Evolutionary conservation across 1,140 invertebrate genomes (phyloP), one percentile per base, ranked within the genome.

Genomic region (Zaprionus inermis): DNA sequence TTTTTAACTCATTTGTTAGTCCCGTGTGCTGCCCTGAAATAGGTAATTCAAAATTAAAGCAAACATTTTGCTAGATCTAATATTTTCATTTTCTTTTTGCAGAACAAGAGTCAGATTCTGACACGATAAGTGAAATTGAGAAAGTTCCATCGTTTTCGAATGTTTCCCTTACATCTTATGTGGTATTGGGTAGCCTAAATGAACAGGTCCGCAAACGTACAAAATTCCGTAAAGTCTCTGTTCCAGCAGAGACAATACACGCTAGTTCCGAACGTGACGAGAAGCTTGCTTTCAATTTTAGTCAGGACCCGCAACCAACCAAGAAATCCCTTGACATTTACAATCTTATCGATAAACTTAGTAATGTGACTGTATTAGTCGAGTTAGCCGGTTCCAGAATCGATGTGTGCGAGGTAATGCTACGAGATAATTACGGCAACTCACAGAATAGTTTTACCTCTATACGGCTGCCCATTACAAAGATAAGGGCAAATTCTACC

Each of bases 241-340:
- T 77, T 4, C 91, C 91, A 0, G 91, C 90, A 36, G 91, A 92
- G 67, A 92, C 91, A 3, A 73, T 92, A 20, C 91, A 92, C 34
- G 69, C 76, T 0, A 92, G 91, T 12, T 92, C 91, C 0, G 91
- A 92, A 32, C 81, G 85, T 1, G 91, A 92, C 46, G 89, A 91
- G 41, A 81, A 77, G 51, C 76, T 75, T 1, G 10, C 11, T 0
- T 55, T 60, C 0, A 76, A 52, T n/a, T 12, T 20, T 1, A 14
- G 18, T 5, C 18, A 34, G 1, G 14, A 11, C 10, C 5, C 24
- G 24, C 24, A 28, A 28, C 24, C 24, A 28, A 4, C 24, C 24
- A 1, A 5, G 12, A 36, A 16, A 11, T 38, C 5, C 12, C 16
- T 75, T 16, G 69, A 82, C 32, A 7, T 75, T 1, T n/a, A 30